Base-by-base conservation (phyloP, 2,113 vertebrate genomes). In the Tetrao urogallus region DNA sequence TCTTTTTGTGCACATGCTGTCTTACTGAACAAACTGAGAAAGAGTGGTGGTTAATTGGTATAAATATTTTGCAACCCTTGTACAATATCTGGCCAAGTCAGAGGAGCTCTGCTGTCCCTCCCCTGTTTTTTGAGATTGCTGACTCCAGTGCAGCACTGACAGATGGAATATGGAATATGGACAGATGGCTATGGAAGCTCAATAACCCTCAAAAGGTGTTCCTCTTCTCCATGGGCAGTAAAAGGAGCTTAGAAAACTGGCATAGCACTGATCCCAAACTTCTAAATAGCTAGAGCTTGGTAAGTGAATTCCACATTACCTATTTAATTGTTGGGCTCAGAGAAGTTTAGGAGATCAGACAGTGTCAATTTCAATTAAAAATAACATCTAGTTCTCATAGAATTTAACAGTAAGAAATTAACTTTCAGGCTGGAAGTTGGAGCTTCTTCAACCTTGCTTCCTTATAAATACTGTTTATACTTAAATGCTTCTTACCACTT, bases 211-310 rank as follows among this genome's bases (percentile, higher is more conserved):
- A 4, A 22, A 42, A 83, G 30, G 24, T 88, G 94, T 42, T 74
- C 73, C 36, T 80, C 72, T 76, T 88, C 63, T 71, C 60, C 2
- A 21, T 50, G 58, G 72, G 63, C 79, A 60, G 88, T 40, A 96
- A 90, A 86, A 90, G 90, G 92, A 94, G 90, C 88, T 81, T 91
- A n/a, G 60, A 47, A 94, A 95, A 77, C 17, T 80, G 36, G 3
- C 20, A 25, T 1, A 63, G 52, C 27, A 2, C 38, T 4, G 30
- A 42, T 86, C 24, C 8, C 47, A 58, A 78, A 47, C 45, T 34
- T 82, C 2, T 2, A 14, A 15, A 10, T 61, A 20, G 16, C 12
- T 88, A 38, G 70, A 66, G 45, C 18, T 9, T 3, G 3, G 1
- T 6, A 19, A 42, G 2, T 32, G 56, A 80, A 38, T 83, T 54